Conservation (phyloP, 2,888 invertebrate genomes). For the Leptodirus hochenwartii region DNA sequence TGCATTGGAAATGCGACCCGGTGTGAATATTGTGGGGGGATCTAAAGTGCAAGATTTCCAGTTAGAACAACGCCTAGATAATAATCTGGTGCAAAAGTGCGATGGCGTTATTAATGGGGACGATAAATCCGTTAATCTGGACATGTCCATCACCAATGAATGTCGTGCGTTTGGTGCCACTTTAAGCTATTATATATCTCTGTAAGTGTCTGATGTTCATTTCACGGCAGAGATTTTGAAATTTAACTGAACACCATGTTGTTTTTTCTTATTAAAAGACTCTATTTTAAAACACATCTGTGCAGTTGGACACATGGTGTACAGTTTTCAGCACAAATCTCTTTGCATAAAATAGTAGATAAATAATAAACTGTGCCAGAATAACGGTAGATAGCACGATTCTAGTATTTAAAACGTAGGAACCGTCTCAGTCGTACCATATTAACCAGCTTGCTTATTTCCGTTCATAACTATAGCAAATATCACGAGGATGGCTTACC, state of each 20-base stretch:
- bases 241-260: background rate
- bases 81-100: slow-evolving; percentile 53
- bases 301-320: too few species aligned
- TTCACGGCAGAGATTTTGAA: slow-evolving; percentile 1
- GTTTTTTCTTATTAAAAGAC: slow-evolving; percentile 1
- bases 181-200: slow-evolving; percentile 86
- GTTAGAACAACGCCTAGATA: slow-evolving; percentile 66
- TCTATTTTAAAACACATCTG: slow-evolving; percentile 1
- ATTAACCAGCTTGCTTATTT: too few species aligned
- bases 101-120: slow-evolving; percentile 55
- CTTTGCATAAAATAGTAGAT: too few species aligned
- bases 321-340: too few species aligned
- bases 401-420: too few species aligned
- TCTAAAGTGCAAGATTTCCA: slow-evolving; percentile 75
- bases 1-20: slow-evolving; percentile 77
- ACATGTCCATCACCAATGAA: slow-evolving; percentile 73
- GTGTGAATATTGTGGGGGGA: slow-evolving; percentile 79
- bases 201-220: slow-evolving; percentile 50
- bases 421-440: background rate
- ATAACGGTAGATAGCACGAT: too few species aligned
- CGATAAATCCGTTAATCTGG: slow-evolving; percentile 47
- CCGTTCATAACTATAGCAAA: slow-evolving; percentile 37
- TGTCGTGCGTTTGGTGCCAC: slow-evolving; percentile 88
- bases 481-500: slow-evolving; percentile 78
- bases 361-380: too few species aligned